phyloP scores from a whole-genome alignment of 2,113 vertebrate genomes.

The Tachuris rubrigastra region DNA sequence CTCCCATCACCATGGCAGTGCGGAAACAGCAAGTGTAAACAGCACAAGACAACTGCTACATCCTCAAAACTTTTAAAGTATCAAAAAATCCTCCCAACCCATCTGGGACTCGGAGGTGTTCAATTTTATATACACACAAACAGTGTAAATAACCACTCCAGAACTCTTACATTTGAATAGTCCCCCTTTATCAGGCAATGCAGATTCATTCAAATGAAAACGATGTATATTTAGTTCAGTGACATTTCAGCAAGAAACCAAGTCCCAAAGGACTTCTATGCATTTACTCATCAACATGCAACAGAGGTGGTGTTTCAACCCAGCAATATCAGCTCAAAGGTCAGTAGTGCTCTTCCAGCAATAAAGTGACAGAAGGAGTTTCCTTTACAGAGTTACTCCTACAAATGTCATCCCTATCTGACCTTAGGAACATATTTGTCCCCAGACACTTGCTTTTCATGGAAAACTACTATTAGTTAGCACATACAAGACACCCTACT shows the following conservation, averaged over 20 bases:
- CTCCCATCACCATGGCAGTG: neutral
- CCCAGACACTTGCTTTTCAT: neutral
- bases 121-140: neutral
- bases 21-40: neutral
- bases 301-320: neutral
- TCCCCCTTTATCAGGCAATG: neutral
- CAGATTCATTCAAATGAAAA: neutral
- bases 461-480: neutral
- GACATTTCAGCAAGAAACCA: neutral
- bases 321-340: neutral
- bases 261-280: neutral
- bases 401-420: neutral
- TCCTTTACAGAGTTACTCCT: neutral
- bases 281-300: neutral
- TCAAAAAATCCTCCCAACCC: neutral
- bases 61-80: neutral
- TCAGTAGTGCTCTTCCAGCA: neutral
- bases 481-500: neutral
- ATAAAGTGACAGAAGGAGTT: neutral
- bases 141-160: neutral
- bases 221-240: neutral
- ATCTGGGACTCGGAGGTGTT: accelerated
- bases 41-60: neutral
- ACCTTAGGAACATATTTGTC: neutral
- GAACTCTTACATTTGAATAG: neutral